These are phyloP conservation scores for Cuculus canorus DNA, from an alignment of 2,797 vertebrate genomes.

Conservation along the genomic window DNA sequence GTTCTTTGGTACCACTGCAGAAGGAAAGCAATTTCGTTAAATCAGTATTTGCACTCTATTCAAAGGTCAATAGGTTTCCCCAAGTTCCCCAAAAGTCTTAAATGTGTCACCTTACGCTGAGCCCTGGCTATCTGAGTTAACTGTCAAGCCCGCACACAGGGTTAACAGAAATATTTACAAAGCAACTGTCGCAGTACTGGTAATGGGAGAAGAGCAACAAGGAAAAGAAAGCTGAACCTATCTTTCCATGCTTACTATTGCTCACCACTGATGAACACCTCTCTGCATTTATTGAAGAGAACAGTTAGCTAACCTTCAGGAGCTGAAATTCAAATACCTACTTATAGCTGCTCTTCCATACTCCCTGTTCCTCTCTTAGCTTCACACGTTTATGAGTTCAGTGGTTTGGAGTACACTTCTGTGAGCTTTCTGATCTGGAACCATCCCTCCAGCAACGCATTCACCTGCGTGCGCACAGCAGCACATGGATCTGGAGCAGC, in stretches of 20 bases:
- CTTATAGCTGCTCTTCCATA: background rate
- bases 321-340: background rate
- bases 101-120: background rate
- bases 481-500: constrained; percentile 5
- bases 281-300: background rate
- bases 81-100: background rate
- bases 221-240: background rate
- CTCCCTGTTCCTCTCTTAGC: background rate
- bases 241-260: background rate
- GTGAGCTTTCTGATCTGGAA: background rate
- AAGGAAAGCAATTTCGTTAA: background rate
- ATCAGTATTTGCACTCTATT: background rate
- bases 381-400: background rate
- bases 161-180: background rate
- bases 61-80: background rate
- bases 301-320: background rate
- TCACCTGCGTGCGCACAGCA: background rate
- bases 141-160: background rate
- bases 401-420: background rate
- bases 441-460: background rate
- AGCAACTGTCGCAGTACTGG: background rate
- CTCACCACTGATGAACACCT: background rate
- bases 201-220: background rate
- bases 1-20: background rate
- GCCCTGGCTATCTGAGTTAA: background rate